Evolutionary conservation across 2,888 invertebrate species (phyloP).

Genomic region (Conchocele bisecta): DNA sequence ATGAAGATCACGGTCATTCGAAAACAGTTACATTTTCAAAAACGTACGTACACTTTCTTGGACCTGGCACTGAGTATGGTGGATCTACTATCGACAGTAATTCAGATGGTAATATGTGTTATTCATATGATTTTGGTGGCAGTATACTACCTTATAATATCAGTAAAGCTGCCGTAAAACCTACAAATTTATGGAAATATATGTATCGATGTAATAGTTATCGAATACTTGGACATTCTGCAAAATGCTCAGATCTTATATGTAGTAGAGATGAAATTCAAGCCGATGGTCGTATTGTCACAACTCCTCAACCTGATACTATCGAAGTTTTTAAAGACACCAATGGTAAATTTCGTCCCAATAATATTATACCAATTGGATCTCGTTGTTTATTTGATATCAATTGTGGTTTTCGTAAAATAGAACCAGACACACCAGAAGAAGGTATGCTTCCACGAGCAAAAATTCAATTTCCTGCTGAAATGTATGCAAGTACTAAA

Average conservation of each 20-base stretch:
- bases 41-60: conserved; percentile 1
- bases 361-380: conserved; percentile 5
- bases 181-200: background rate
- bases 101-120: background rate
- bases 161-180: background rate
- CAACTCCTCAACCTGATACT: conserved; percentile 8
- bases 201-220: background rate
- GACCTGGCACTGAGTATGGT: background rate
- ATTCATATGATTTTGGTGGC: conserved; percentile 7
- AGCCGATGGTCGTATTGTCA: conserved; percentile 21
- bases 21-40: background rate
- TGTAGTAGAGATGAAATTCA: conserved; percentile 9
- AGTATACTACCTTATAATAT: conserved; percentile 5
- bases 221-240: background rate
- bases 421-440: background rate
- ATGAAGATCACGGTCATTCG: background rate
- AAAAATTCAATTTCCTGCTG: conserved; percentile 3
- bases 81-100: background rate
- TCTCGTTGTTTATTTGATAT: background rate
- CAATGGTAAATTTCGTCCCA: conserved; percentile 7
- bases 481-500: background rate
- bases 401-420: conserved; percentile 1
- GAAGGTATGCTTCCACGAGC: conserved; percentile 11
- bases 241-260: background rate
- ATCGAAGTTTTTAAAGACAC: conserved; percentile 19